Evolutionary conservation across 1,140 invertebrate species (phyloP), one percentile per base, ranked within the genome.

Genomic region (Drosophila novamexicana): DNA sequence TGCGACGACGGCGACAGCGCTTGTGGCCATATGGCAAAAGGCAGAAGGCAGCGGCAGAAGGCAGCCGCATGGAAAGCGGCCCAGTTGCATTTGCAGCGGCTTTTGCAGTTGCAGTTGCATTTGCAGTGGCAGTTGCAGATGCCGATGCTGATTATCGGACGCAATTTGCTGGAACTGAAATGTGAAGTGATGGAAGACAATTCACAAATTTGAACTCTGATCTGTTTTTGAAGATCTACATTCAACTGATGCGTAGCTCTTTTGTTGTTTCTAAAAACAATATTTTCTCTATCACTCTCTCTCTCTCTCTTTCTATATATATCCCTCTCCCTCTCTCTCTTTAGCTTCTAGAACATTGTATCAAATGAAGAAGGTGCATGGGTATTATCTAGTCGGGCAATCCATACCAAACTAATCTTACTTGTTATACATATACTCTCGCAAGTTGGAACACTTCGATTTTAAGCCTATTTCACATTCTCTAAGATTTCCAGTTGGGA

Each of bases 11-110:
- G 63, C 62, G 68, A 61, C 67, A 68, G 57, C 74, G 71, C 44
- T 75, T 29, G 68, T 56, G 64, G 84, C 80, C 84, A 89, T 89
- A 84, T 88, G 77, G 84, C 80, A 67, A 54, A 36, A 36, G 37
- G 18, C 50, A 63, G 40, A n/a, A n/a, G 36, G 14, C 49, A 44
- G 2, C 16, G 4, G 29, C 29, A 53, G 18, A 10, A 22, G 16
- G 29, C 62, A 59, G 37, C 66, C 34, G 18, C 45, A 53, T 63
- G 59, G 59, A 61, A 62, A 68, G 65, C 50, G 56, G 49, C 9
- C 29, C 52, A 71, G n/a, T 45, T 42, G 54, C 39, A 40, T 7
- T 57, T 12, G 36, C 50, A 70, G 68, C 40, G 16, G 32, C 53
- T 18, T 34, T 8, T 12, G 37, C 37, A 39, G 37, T 39, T 8